Percentiles rank a stretch among this genome's conserved stretches.
Conservation (phyloP, 1,140 invertebrate species). For the Diachasma alloeum region DNA sequence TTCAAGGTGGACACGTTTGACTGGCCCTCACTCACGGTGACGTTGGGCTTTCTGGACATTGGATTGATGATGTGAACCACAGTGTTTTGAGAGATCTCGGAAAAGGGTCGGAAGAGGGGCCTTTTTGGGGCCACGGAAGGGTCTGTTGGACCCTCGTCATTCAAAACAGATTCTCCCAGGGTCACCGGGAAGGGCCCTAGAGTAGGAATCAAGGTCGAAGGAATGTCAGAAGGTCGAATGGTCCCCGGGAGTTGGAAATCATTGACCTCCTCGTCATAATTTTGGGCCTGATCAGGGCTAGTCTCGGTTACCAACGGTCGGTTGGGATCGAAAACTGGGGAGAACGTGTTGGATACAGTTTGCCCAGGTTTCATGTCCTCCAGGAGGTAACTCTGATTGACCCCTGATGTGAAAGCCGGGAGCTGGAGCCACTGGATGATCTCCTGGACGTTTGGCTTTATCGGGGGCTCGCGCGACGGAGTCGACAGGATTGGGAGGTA, state of each 20-base stretch:
- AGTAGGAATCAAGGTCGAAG: neutral
- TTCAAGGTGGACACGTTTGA: slow-evolving; percentile 4
- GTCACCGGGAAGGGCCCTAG: neutral
- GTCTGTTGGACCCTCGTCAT: neutral
- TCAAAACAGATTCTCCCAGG: neutral
- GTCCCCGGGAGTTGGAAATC: slow-evolving; percentile 5
- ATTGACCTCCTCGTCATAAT: slow-evolving; percentile 16
- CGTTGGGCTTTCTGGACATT: slow-evolving; percentile 40
- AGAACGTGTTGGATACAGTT: slow-evolving; percentile 32
- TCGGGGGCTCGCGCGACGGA: slow-evolving; percentile 22
- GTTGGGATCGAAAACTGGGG: slow-evolving; percentile 43
- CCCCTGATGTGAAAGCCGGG: slow-evolving; percentile 33
- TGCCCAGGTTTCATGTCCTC: slow-evolving; percentile 18
- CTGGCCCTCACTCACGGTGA: slow-evolving; percentile 38
- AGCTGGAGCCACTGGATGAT: slow-evolving; percentile 53
- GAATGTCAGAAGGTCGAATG: neutral
- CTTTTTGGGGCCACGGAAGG: neutral
- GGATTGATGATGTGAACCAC: slow-evolving; percentile 56
- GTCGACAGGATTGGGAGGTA: neutral
- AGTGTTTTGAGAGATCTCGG: slow-evolving; percentile 55
- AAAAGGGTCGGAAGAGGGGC: slow-evolving; percentile 29
- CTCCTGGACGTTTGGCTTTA: slow-evolving; percentile 36
- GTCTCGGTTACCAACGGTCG: slow-evolving; percentile 23
- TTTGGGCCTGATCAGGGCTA: neutral
- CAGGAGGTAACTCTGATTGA: slow-evolving; percentile 30